Evolutionary conservation across 2,113 vertebrate genomes (phyloP).

Genomic region (Hassar affinis): DNA sequence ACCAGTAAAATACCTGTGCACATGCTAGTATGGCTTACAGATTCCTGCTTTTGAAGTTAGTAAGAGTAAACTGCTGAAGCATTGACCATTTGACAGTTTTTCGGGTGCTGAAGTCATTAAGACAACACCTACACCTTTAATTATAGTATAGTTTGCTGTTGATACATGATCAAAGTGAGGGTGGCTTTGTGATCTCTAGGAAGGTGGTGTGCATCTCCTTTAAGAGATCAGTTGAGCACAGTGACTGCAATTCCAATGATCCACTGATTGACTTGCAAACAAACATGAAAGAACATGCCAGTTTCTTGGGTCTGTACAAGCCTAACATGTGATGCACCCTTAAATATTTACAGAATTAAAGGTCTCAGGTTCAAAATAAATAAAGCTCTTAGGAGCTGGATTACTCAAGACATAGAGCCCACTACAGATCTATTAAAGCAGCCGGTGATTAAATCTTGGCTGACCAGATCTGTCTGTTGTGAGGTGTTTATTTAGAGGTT

Average conservation of each 20-base stretch:
- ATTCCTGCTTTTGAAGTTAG: slow-evolving; percentile 55
- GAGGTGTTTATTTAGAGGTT: neutral
- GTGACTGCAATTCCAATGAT: slow-evolving; percentile 41
- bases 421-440: slow-evolving; percentile 3
- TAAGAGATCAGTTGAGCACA: slow-evolving; percentile 9
- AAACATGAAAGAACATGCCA: slow-evolving; percentile 41
- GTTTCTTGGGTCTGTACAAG: neutral
- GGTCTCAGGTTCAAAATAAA: slow-evolving; percentile 13
- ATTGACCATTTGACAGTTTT: slow-evolving; percentile 48
- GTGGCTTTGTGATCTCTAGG: slow-evolving; percentile 42
- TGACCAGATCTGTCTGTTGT: neutral
- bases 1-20: neutral
- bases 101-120: slow-evolving; percentile 50
- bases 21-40: slow-evolving; percentile 51
- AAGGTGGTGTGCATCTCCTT: slow-evolving; percentile 44
- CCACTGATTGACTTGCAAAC: slow-evolving; percentile 51
- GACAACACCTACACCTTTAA: slow-evolving; percentile 57
- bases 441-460: neutral
- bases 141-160: slow-evolving; percentile 59
- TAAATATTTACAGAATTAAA: slow-evolving; percentile 31
- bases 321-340: neutral
- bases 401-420: neutral
- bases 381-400: neutral
- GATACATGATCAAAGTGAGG: slow-evolving; percentile 62
- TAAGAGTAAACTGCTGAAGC: slow-evolving; percentile 5